Evolutionary conservation across 2,888 invertebrate species (phyloP).

Genomic region (Polyploca ridens): DNA sequence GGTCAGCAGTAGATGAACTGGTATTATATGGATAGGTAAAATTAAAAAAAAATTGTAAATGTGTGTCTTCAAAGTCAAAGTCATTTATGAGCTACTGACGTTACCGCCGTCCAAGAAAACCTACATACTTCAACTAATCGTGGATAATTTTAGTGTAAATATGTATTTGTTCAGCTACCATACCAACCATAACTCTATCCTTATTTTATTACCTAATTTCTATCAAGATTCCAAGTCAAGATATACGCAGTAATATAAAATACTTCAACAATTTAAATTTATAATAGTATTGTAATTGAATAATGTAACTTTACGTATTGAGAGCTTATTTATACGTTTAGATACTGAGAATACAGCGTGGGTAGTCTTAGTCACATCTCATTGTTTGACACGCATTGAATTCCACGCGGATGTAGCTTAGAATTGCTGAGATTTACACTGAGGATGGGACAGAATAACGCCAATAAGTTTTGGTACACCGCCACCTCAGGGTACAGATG

Average conservation of each 20-base stretch:
- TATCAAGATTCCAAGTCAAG: no score
- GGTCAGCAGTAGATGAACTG: no score
- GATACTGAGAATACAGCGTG: neutral
- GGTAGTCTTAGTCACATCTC: neutral
- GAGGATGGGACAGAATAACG: neutral
- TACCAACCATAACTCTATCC: no score
- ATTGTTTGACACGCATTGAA: constrained; percentile 8
- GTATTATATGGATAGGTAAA: no score
- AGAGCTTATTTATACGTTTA: neutral
- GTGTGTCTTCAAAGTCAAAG: no score
- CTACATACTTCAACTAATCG: no score
- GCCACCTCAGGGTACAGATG: neutral
- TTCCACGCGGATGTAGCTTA: neutral
- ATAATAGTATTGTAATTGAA: neutral
- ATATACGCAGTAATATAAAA: neutral
- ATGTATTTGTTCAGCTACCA: no score
- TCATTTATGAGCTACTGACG: no score
- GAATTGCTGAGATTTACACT: neutral
- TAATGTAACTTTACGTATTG: neutral
- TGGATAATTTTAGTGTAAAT: no score
- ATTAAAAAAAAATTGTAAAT: no score
- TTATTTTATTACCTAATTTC: no score
- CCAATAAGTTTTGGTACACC: neutral
- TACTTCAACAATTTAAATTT: neutral
- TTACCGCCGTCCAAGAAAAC: no score